Base-by-base conservation (phyloP, 2,888 invertebrate genomes). In the Coenonympha arcania region DNA sequence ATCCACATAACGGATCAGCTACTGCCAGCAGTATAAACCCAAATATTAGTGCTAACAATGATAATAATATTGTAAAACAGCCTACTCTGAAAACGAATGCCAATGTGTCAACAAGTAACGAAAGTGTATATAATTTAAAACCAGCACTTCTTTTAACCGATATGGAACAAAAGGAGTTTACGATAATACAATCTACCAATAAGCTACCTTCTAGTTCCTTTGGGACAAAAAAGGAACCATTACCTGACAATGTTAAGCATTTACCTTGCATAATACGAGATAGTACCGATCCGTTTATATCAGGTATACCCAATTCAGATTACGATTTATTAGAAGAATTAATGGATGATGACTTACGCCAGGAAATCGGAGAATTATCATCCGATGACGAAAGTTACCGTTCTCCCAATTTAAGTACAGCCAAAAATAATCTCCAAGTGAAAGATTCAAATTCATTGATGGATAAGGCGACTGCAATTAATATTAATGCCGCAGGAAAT, bases 291-390 rank as follows among this genome's bases (percentile, higher is more conserved):
- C 71, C 77, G n/a, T 76, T 76, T 51, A 73, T 74, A 62, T 73
- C 82, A 2, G 74, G 76, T 1, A 73, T 80, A 57, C 72, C 62
- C 1, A 79, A 76, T 61, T 76, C 80, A 5, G 84, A 85, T 56
- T 83, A 81, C 53, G 82, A 82, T 56, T 63, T 82, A n/a, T 57
- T 86, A 52, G 84, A 81, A 53, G 87, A 85, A 69, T 68, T 80
- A 51, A 83, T 80, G 72, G 87, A 77, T 61, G 85, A 81, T 57
- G 87, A 80, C 56, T 66, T 79, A 50, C 67, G 73, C 48, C 64
- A 85, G 76, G 76, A 89, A 74, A 78, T 86, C 22, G 73, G 83
- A 6, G 79, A 87, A 66, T 57, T 83, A 48, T 73, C 76, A 62
- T 76, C 78, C 57, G 71, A 88, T 61, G 67, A 87, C 57, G 69